Base-by-base conservation (phyloP, 2,113 vertebrate genomes). In the Microcebus tavaratra region DNA sequence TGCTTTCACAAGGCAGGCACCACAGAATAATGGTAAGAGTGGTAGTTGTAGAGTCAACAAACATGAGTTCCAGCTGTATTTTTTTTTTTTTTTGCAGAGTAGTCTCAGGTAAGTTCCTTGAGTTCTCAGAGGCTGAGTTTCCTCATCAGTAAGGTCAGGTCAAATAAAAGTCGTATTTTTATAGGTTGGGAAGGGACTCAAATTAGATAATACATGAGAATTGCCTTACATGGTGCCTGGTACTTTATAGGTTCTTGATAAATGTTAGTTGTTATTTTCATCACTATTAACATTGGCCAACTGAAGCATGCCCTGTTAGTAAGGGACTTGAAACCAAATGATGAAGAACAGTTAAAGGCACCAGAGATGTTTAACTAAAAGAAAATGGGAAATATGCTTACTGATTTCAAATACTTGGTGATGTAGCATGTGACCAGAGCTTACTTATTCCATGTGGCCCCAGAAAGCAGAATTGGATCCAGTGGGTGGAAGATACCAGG, bases 271-370 rank as follows among this genome's bases (percentile, higher is more conserved):
- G 45, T 39, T 82, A 20, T 95, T 75, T 75, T 67, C 84, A 76
- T 67, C 39, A 42, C 55, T n/a, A 57, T 65, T 82, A 45, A 53
- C 57, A 36, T 10, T 63, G 81, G 29, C 73, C 45, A 42, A 76
- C 17, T 42, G 45, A 76, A 87, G 11, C 15, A 42, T 70, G 42
- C 25, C 55, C 42, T 61, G 18, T 50, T 45, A 34, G 29, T 21
- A 91, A 63, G 55, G 17, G 42, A 86, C 65, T 63, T 85, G 89
- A 91, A 83, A 88, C 6, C 76, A 75, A 92, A 91, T n/a, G 48
- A 80, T 36, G 36, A 92, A 81, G 90, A 73, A n/a, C 68, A 76
- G 53, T 67, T 82, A 34, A 42, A 59, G 31, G 59, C 92, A 83
- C 39, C 39, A 83, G 39, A 21, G 63, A 17, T 57, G 3, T 55